Evolutionary conservation across 2,797 vertebrate genomes (phyloP).

Genomic region (Chloroceryle amazona): DNA sequence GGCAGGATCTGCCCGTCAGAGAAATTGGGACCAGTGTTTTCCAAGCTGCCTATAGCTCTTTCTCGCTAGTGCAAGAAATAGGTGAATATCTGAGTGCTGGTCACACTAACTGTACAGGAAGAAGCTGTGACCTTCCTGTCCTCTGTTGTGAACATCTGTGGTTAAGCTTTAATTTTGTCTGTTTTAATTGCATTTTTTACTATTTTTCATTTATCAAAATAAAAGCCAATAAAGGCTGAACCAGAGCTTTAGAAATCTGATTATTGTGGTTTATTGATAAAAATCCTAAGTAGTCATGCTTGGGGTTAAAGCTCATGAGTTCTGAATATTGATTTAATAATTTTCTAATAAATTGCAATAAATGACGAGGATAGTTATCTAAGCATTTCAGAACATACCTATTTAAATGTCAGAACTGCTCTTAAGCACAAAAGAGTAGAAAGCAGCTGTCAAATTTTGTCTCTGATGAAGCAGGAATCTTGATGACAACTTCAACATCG

Average conservation of each 20-base stretch:
- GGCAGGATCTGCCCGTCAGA: not conserved
- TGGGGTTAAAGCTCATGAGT: not conserved
- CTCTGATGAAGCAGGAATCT: not conserved
- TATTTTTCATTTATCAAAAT: not conserved
- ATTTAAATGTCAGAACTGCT: constrained; percentile 11
- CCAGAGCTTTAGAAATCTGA: not conserved
- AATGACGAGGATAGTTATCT: not conserved
- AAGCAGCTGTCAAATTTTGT: not conserved
- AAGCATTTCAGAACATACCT: constrained; percentile 2
- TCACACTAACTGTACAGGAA: not conserved
- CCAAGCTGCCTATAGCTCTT: not conserved
- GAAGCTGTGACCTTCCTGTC: not conserved
- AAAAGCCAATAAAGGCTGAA: not conserved
- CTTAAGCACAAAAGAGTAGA: not conserved
- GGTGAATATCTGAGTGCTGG: not conserved
- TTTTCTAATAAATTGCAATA: constrained; percentile 49
- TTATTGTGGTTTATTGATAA: constrained; percentile 48
- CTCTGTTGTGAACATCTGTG: not conserved
- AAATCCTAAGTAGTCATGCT: not conserved
- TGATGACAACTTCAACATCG: not conserved
- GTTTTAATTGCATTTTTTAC: not conserved
- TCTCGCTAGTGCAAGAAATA: not conserved
- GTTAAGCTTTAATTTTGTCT: not conserved
- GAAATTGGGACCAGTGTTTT: not conserved
- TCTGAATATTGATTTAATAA: constrained; percentile 50